Base-by-base conservation (phyloP, 1,140 invertebrate genomes). In the Drosophila neocordata region DNA sequence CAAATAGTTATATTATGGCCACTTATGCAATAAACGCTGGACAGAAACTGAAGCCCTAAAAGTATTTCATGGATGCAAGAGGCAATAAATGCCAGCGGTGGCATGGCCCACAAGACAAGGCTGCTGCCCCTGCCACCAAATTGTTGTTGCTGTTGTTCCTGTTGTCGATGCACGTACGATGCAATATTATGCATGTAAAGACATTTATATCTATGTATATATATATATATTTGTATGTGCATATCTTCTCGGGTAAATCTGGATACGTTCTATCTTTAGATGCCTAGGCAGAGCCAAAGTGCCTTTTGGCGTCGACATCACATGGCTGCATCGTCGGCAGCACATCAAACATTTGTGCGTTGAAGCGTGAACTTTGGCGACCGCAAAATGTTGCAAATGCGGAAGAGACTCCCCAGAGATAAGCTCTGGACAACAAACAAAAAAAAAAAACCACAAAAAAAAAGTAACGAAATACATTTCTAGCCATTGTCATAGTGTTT, bases 261-360 rank as follows among this genome's bases (percentile, higher is more conserved):
- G 7, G 4, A 9, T 53, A 35, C 56, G 11, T 63, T 70, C 73
- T 68, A 73, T 73, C 70, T 73, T 73, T 73, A 70, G 62, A 31
- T 34, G 35, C 52, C 20, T 55, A 57, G 56, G 3, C 27, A 31
- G 27, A 31, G 7, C 24, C 52, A 63, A 61, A 70, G 55, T 66
- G 81, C 77, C 80, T 73, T 73, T 76, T 74, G 76, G 82, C 77
- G 68, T 65, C 66, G 71, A 72, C 75, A 63, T 58, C 75, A 53
- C 51, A 53, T 53, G 20, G 51, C 22, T 22, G 13, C n/a, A 27
- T 24, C 22, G 53, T 34, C 53, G 31, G 41, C 41, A 48, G 41
- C 41, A 76, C 76, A 82, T 87, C 72, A 83, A 88, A 87, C 78
- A 85, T 82, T 85, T 87, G 83, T 82, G 71, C 78, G 68, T 73